Base-by-base conservation (phyloP, 2,888 invertebrate species). In the Cecidostiba fungosa region DNA sequence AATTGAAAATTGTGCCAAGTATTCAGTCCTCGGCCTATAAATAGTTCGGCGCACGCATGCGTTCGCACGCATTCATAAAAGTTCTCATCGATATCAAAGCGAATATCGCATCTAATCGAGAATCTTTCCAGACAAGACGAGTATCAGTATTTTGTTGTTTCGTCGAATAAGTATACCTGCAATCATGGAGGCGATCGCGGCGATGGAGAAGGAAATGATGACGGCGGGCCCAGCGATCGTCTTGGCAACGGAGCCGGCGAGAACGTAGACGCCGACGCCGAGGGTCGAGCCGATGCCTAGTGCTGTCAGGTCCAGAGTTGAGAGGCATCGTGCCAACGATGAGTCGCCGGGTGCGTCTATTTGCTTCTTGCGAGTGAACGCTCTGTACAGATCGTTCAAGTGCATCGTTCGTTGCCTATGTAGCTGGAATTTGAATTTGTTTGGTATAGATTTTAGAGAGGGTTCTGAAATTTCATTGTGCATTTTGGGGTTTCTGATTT, bases 251-350 rank as follows among this genome's bases (percentile, higher is more conserved):
- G 96, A 95, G 0, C 98, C 98, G 36, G 97, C 98, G 80, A 98
- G 93, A 32, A 98, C 98, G 91, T 98, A 98, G 66, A 98, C 97
- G 0, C 98, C 98, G 3, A 98, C 97, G 0, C 98, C 98, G 19
- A 98, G 95, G 0, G 97, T 97, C 87, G 97, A 96, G 62, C 97
- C 97, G 36, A 97, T 95, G 0, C 96, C 98, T 62, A 98, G 93
- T 0, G 97, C 96, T 0, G 98, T 98, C 76, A 98, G 94, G 93
- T 98, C 98, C 16, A 98, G 93, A 0, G 97, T 96, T 0, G 96
- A 96, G 3, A 98, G 94, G 78, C 97, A 97, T 88, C 97, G 95
- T 14, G 96, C 96, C 54, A 97, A 73, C 10, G 86, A 89, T 4
- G 91, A 87, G 26, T 91, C 90, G 47, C 16, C 79, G 4, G 87